A percentile compares a stretch with the other conserved stretches of the same genome.
Conservation (phyloP, 2,888 invertebrate species). For the Polydrusus pterygomalis region DNA sequence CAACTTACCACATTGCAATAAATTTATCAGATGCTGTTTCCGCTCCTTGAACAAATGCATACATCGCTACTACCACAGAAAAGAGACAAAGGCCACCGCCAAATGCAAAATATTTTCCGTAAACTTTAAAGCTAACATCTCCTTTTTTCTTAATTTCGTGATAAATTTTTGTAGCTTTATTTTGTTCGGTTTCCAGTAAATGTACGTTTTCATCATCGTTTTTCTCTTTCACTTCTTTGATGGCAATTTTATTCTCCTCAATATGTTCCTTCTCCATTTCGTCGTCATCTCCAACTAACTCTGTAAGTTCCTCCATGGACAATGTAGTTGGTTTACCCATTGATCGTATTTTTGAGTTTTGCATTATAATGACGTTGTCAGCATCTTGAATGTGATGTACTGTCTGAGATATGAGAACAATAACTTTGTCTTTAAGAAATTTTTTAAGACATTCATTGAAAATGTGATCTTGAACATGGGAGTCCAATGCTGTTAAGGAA, state of each 20-base stretch:
- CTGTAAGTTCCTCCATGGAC: slow-evolving; percentile 82
- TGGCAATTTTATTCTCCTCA: slow-evolving; percentile 56
- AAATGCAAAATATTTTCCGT: slow-evolving; percentile 62
- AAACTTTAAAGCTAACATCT: slow-evolving; percentile 60
- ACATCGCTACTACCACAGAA: slow-evolving; percentile 54
- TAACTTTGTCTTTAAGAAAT: slow-evolving; percentile 79
- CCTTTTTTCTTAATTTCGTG: slow-evolving; percentile 63
- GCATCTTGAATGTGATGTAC: slow-evolving; percentile 76
- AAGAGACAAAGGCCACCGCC: slow-evolving; percentile 61
- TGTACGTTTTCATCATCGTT: slow-evolving; percentile 38
- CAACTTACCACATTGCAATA: slow-evolving; percentile 61
- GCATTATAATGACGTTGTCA: slow-evolving; percentile 61
- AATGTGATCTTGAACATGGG: slow-evolving; percentile 85
- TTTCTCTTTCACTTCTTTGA: background rate
- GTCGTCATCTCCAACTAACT: slow-evolving; percentile 75
- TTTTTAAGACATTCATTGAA: slow-evolving; percentile 84
- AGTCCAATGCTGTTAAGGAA: slow-evolving; percentile 91
- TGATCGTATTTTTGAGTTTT: slow-evolving; percentile 74
- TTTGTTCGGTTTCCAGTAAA: slow-evolving; percentile 58
- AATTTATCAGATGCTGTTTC: slow-evolving; percentile 62
- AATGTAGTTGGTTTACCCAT: slow-evolving; percentile 80
- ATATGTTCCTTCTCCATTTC: slow-evolving; percentile 66
- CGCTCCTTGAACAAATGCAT: slow-evolving; percentile 58
- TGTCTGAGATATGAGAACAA: slow-evolving; percentile 84
- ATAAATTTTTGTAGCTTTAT: slow-evolving; percentile 60